Conservation (phyloP, 2,888 invertebrate species). For the Chaetoderma sp. region DNA sequence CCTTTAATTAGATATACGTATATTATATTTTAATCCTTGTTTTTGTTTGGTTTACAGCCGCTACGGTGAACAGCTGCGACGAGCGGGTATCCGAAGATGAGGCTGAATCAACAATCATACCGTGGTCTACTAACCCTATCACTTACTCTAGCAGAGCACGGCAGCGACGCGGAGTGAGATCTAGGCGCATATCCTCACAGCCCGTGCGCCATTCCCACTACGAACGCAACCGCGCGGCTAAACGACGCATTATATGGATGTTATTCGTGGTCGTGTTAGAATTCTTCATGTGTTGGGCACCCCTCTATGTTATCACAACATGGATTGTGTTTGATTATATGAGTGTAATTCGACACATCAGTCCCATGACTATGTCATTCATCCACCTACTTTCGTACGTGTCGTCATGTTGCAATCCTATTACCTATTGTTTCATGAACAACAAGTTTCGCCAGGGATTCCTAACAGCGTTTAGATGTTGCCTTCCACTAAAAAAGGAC, state of each 20-base stretch:
- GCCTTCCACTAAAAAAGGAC: conserved; percentile 50
- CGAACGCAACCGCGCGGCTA: conserved; percentile 80
- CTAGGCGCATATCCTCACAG: too few relatives aligned
- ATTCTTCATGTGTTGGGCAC: conserved; percentile 93
- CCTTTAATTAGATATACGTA: too few relatives aligned
- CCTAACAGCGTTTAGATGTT: conserved; percentile 79
- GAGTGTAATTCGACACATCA: conserved; percentile 70
- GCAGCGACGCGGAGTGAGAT: too few relatives aligned
- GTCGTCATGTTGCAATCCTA: conserved; percentile 87
- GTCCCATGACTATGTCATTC: conserved; percentile 73
- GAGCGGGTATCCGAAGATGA: too few relatives aligned
- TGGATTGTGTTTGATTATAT: conserved; percentile 80
- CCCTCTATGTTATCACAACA: conserved; percentile 84
- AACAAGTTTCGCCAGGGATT: conserved; percentile 85
- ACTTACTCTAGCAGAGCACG: too few relatives aligned
- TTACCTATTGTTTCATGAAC: conserved; percentile 93
- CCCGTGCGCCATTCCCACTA: conserved; percentile 77
- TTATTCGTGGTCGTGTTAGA: conserved; percentile 90
- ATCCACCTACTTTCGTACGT: conserved; percentile 84
- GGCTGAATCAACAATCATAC: too few relatives aligned
- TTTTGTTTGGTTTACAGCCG: too few relatives aligned
- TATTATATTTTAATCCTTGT: too few relatives aligned
- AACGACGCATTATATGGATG: conserved; percentile 76
- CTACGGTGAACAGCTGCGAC: too few relatives aligned
- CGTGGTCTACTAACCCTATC: too few relatives aligned